Conservation (phyloP, 2,888 invertebrate species). For the Erynnis tages region DNA sequence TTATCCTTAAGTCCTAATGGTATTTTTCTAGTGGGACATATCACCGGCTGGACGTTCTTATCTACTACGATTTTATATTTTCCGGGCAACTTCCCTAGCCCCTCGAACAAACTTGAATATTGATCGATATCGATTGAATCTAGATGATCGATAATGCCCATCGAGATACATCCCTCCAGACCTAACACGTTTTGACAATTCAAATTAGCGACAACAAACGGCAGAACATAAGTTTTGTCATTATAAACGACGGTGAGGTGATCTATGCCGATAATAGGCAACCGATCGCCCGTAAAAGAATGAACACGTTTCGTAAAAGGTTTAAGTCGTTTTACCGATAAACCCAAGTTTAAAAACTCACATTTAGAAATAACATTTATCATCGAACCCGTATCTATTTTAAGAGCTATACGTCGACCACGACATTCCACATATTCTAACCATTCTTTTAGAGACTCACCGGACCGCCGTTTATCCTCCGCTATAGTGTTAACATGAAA, state of each 20-base stretch:
- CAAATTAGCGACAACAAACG: too few species aligned
- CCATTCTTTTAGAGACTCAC: background rate
- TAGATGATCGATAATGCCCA: background rate
- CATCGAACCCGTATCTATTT: background rate
- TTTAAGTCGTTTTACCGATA: too few species aligned
- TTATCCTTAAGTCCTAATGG: constrained; percentile 15
- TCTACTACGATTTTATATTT: too few species aligned
- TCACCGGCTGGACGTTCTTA: too few species aligned
- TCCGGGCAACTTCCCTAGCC: constrained; percentile 26
- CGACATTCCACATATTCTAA: background rate
- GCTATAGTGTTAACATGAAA: background rate
- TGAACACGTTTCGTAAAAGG: too few species aligned
- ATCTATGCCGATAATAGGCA: too few species aligned
- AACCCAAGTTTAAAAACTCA: too few species aligned
- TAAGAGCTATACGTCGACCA: background rate
- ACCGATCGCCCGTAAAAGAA: too few species aligned
- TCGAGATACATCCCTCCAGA: too few species aligned
- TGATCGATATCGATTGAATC: constrained; percentile 1
- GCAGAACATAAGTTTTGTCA: too few species aligned
- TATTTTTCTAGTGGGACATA: constrained; percentile 28
- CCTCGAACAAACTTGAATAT: constrained; percentile 35
- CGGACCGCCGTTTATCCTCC: background rate
- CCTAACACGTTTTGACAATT: too few species aligned
- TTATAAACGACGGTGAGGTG: too few species aligned
- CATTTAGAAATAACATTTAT: background rate